Base-by-base conservation (phyloP, 2,888 invertebrate genomes). In the Blera fallax region DNA sequence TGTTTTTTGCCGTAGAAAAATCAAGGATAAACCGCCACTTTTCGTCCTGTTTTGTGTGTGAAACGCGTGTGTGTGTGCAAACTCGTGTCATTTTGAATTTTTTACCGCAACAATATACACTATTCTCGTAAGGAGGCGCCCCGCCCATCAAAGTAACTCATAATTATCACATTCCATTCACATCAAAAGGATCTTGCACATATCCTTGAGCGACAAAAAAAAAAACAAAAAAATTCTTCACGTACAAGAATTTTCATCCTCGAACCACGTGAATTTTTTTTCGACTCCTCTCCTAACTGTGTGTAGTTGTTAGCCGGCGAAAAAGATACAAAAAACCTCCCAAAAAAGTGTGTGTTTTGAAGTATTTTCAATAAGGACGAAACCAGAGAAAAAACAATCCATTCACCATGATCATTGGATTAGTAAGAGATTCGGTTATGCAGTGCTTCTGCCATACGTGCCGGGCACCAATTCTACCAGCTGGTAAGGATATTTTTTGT, bases 361-460 rank as follows among this genome's bases (percentile, higher is more conserved):
- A 80, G 80, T 50, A 77, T 76, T 73, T 56, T 64, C 60, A 62
- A 27, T 54, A 72, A 72, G 78, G 72, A 83, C 70, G 21, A 7
- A 43, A 16, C 21, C 50, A 58, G 11, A 45, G 14, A 24, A 43
- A 62, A 72, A 34, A 27, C 18, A 74, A 73, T 60, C 65, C 70
- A 65, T 70, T 29, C 89, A 90, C 87, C 87, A 97, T 97, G 97
- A 93, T 97, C 94, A 96, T 97, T 94, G 96, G 95, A 93, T 95
- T 97, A 91, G 96, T 97, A 92, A 95, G 96, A 93, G 97, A 97
- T 93, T 97, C 97, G 92, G 96, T 97, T 93, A 95, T 97, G 95
- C 96, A 97, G 95, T 97, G 97, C 94, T 97, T 97, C 94, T 97
- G 97, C 94, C 97, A 97, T 94, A 96, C 97, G 93, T 97, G 97